Evolutionary conservation across 2,888 invertebrate species (phyloP), one percentile per base, ranked within the genome.

Genomic region (Morpho achilles): DNA sequence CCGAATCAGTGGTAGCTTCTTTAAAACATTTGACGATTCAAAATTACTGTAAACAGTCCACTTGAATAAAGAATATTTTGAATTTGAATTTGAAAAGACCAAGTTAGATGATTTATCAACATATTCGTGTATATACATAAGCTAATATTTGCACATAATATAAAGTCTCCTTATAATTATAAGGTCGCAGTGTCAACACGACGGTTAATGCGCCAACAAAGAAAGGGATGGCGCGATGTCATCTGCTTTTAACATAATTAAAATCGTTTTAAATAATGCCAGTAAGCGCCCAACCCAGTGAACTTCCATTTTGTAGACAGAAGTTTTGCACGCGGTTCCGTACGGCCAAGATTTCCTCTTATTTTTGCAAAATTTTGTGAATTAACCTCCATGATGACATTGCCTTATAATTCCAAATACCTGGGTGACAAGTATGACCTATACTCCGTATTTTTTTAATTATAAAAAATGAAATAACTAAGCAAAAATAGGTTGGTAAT

Each of bases 241-340:
- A 89, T 91, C 91, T 91, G 91, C 88, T 86, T 84, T 83, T 83
- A 90, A 89, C 90, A 89, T 90, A 91, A 91, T 91, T 91, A 90
- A 89, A 91, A 90, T 87, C 83, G 86, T 82, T 88, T 88, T 85
- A 89, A 88, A 89, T 89, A 88, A 87, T 83, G 84, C 86, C 84
- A 85, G 84, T 82, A 82, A 84, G 83, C 82, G 76, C 73, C 84
- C 86, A 77, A 80, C 85, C 84, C 84, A 75, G 80, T 63, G 76
- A 75, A 82, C 80, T 82, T 88, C 87, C 85, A 87, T 88, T 88
- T 88, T 83, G 85, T 86, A 23, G 41, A 16, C n/a, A 42, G 9
- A 22, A 43, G 42, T 42, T 23, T 44, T 22, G 51, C 51, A 23
- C 22, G 43, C 23, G 44, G 32, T 7, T 51, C 16, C 39, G 41